phyloP scores from a whole-genome alignment of 1,140 invertebrate genomes.

The Drosophila subobscura region DNA sequence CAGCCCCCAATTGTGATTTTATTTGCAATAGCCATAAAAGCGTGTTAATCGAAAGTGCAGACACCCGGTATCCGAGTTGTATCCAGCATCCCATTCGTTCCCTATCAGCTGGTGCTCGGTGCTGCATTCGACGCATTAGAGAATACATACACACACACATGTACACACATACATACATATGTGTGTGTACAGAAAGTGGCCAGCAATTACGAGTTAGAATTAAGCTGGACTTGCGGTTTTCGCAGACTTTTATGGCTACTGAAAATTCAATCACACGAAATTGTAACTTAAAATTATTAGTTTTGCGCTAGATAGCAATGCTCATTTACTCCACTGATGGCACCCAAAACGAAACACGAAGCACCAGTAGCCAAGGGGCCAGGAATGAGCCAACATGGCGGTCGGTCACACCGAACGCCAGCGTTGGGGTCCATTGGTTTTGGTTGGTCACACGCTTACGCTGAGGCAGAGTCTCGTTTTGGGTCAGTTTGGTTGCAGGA shows the following conservation, averaged over 20 bases:
- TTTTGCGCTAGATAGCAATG: constrained; percentile 83
- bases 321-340: constrained; percentile 81
- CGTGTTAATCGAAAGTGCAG: constrained; percentile 71
- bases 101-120: background rate
- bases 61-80: constrained; percentile 34
- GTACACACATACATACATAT: background rate
- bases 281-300: constrained; percentile 82
- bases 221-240: constrained; percentile 63
- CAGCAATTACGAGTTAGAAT: constrained; percentile 28
- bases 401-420: constrained; percentile 1
- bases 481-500: constrained; percentile 79
- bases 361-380: constrained; percentile 24
- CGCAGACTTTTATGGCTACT: constrained; percentile 66
- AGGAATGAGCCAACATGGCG: constrained; percentile 3
- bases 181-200: constrained; percentile 27
- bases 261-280: constrained; percentile 70
- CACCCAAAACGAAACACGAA: constrained; percentile 75
- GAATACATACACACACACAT: background rate
- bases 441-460: constrained; percentile 53
- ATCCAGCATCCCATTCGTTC: background rate
- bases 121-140: too few species aligned
- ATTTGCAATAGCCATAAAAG: constrained; percentile 77
- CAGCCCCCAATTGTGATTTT: constrained; percentile 69
- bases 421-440: constrained; percentile 15
- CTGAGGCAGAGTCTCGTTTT: constrained; percentile 58